Percentiles rank a stretch among this genome's conserved stretches.
phyloP scores from a whole-genome alignment of 1,140 invertebrate genomes.

The Pseudoatta argentina region DNA sequence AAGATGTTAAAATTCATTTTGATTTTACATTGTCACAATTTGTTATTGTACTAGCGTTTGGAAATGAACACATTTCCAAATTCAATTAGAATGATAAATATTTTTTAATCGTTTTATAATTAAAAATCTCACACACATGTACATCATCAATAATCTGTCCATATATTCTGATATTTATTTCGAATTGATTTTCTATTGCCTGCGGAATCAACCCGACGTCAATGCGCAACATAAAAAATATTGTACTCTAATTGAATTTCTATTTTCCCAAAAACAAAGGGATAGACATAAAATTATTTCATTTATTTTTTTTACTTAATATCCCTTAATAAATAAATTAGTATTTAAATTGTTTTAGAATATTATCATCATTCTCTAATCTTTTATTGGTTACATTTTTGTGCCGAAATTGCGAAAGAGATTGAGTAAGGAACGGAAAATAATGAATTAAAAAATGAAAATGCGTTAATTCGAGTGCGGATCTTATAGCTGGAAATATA shows the following conservation, averaged over 20 bases:
- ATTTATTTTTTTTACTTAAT: background rate
- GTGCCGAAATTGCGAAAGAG: constrained; percentile 6
- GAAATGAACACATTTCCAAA: background rate
- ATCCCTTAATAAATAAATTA: constrained; percentile 25
- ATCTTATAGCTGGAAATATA: constrained; percentile 47
- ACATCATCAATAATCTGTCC: background rate
- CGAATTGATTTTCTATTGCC: background rate
- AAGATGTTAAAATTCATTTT: background rate
- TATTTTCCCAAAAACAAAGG: background rate
- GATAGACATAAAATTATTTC: constrained; percentile 2
- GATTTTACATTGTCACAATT: background rate
- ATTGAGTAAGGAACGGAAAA: background rate
- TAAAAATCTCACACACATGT: constrained; percentile 13
- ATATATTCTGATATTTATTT: background rate
- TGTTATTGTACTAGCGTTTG: background rate
- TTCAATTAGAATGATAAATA: constrained; percentile 33
- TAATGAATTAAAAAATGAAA: constrained; percentile 33
- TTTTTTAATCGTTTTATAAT: constrained; percentile 10
- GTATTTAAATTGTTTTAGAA: background rate
- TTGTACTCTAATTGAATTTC: background rate
- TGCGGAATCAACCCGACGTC: background rate
- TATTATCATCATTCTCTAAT: background rate
- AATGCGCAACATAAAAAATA: constrained; percentile 9
- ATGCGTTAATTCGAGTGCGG: constrained; percentile 33
- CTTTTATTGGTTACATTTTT: background rate